Conservation (phyloP, 2,113 vertebrate genomes). For the Coreoperca whiteheadi region DNA sequence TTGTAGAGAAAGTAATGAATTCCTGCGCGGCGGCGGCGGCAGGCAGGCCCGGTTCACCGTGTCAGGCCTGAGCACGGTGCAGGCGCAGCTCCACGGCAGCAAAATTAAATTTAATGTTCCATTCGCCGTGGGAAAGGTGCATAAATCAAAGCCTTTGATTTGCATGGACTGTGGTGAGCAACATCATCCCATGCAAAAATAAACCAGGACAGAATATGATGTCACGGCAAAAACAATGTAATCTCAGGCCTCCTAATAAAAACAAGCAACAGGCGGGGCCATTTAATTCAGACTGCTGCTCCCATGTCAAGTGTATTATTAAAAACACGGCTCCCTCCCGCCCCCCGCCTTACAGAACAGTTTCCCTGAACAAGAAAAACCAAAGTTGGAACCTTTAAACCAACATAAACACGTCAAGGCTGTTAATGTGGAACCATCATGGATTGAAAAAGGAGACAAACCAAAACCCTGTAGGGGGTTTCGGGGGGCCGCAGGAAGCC, state of each 20-base stretch:
- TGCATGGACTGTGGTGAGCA: slow-evolving; percentile 93
- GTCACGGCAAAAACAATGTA: slow-evolving; percentile 92
- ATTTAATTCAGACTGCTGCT: slow-evolving; percentile 89
- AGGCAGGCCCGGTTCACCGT: slow-evolving; percentile 90
- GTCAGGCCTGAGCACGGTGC: slow-evolving; percentile 87
- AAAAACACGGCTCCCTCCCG: slow-evolving; percentile 86
- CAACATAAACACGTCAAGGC: not conserved
- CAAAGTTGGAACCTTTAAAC: slow-evolving; percentile 36
- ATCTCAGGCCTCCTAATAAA: slow-evolving; percentile 92
- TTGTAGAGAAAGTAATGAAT: slow-evolving; percentile 97
- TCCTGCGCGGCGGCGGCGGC: slow-evolving; percentile 81
- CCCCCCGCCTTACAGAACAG: slow-evolving; percentile 85
- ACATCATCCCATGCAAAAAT: slow-evolving; percentile 89
- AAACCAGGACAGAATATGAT: slow-evolving; percentile 92
- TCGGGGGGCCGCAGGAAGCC: too few relatives aligned
- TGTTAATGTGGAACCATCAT: not conserved
- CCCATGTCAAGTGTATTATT: slow-evolving; percentile 92
- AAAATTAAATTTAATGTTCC: slow-evolving; percentile 99
- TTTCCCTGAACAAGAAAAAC: slow-evolving; percentile 47
- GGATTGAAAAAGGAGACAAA: too few relatives aligned
- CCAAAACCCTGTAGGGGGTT: too few relatives aligned
- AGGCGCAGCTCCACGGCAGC: slow-evolving; percentile 86
- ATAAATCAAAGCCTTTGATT: slow-evolving; percentile 98
- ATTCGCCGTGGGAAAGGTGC: slow-evolving; percentile 90
- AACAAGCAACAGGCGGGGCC: slow-evolving; percentile 79